Percentiles rank a stretch among this genome's conserved stretches.
These are phyloP conservation scores for Leptinotarsa lineolata DNA, from an alignment of 1,140 invertebrate genomes.

Conservation along the genomic window DNA sequence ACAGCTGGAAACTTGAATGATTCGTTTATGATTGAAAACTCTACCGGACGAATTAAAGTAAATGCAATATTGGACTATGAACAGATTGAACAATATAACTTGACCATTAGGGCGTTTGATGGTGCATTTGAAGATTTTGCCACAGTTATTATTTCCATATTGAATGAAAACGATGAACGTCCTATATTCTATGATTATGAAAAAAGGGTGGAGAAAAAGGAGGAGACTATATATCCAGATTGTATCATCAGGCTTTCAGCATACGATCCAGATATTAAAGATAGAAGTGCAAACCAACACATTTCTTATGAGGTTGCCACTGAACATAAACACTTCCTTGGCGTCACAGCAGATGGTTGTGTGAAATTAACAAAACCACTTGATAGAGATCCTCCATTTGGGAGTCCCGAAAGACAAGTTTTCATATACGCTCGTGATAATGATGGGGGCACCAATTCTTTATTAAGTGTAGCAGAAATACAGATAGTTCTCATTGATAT, in stretches of 20 bases:
- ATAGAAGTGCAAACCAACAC: slow-evolving; percentile 72
- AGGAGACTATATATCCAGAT: slow-evolving; percentile 69
- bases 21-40: slow-evolving; percentile 77
- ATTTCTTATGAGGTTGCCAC: slow-evolving; percentile 76
- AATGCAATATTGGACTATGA: slow-evolving; percentile 82
- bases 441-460: slow-evolving; percentile 65
- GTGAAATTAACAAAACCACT: slow-evolving; percentile 74
- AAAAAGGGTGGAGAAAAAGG: slow-evolving; percentile 69
- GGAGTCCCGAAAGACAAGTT: slow-evolving; percentile 81
- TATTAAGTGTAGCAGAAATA: slow-evolving; percentile 69
- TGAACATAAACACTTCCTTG: slow-evolving; percentile 69
- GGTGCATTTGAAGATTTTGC: slow-evolving; percentile 76
- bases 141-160: slow-evolving; percentile 76
- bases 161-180: slow-evolving; percentile 83
- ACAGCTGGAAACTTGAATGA: slow-evolving; percentile 76
- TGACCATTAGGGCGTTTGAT: slow-evolving; percentile 79
- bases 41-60: slow-evolving; percentile 80
- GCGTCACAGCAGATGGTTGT: slow-evolving; percentile 73
- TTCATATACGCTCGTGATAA: slow-evolving; percentile 84
- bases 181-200: slow-evolving; percentile 72
- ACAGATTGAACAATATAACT: slow-evolving; percentile 74
- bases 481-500: slow-evolving; percentile 80
- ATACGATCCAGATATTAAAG: slow-evolving; percentile 83
- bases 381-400: slow-evolving; percentile 85
- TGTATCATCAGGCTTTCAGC: slow-evolving; percentile 73